Evolutionary conservation across 1,140 invertebrate species (phyloP).

Genomic region (Geopemphigus sp.): DNA sequence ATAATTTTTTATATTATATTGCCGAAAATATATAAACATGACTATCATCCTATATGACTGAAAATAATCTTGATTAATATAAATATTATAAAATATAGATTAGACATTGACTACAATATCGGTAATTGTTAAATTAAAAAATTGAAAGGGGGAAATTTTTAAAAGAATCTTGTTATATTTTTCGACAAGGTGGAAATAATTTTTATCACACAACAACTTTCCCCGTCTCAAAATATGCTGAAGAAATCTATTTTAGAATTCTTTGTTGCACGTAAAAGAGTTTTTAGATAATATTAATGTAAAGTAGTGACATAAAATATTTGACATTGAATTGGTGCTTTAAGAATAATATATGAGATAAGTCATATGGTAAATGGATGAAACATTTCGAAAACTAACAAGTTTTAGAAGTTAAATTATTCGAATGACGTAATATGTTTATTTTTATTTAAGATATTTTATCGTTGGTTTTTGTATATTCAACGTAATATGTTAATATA

Average conservation of each 20-base stretch:
- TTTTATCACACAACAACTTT: conserved; percentile 16
- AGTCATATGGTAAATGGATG: not conserved
- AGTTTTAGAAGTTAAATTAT: not conserved
- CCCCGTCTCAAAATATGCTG: not conserved
- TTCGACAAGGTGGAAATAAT: not conserved
- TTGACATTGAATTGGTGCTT: conserved; percentile 9
- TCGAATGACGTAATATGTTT: not conserved
- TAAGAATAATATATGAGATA: not conserved
- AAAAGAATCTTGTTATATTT: not conserved
- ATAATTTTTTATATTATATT: no score
- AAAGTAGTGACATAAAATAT: not conserved
- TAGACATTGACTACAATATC: no score
- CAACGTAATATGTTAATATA: no score
- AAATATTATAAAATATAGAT: not conserved
- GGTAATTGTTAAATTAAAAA: not conserved
- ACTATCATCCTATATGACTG: no score
- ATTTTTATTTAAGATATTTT: no score
- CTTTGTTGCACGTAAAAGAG: not conserved
- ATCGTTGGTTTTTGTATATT: no score
- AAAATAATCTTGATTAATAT: not conserved
- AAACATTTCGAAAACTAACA: not conserved
- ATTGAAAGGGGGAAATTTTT: not conserved
- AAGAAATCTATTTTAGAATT: not conserved
- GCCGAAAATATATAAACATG: no score
- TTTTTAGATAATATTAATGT: not conserved